Base-by-base conservation (phyloP, 2,888 invertebrate genomes). In the Agrilus cyanescens region DNA sequence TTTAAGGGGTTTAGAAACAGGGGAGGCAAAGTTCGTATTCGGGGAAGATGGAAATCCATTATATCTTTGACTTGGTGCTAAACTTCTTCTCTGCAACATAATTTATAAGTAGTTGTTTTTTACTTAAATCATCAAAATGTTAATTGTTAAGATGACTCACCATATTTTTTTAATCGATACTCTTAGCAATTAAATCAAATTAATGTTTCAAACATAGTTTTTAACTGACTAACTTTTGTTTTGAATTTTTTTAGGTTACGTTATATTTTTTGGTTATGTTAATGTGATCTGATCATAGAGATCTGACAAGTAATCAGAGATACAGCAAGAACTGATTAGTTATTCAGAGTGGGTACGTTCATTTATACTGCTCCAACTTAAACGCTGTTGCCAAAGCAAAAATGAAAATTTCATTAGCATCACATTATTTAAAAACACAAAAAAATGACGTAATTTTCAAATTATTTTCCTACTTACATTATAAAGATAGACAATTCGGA, bases 61-160 rank as follows among this genome's bases (percentile, higher is more conserved):
- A 59, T 10, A 12, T 16, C 77, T 67, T 65, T 87, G 86, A 69
- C 90, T 90, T 8, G 91, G 90, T 38, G 90, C 90, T 57, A 76
- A 71, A 57, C 80, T 80, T 51, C 78, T 73, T 50, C 81, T 66
- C 81, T 73, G 8, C 12, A 36, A 18, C 18, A 15, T 10, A 36
- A 15, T 16, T 36, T 36, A 16, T 5, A 36, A 3, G 5, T 6
- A 14, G 31, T 30, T 30, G 8, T 30, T n/a, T n/a, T n/a, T n/a
- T n/a, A 12, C 8, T 14, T 10, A 33, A 8, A 33, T 14, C 8
- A 33, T 14, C n/a, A 33, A 33, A 33, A 14, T 14, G n/a, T 8
- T 33, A 2, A 2, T 33, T 14, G 8, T 15, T 14, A 8, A 33
- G 2, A 8, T 12, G 10, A 33, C 3, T 33, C 8, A 33, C 33